phyloP scores from a whole-genome alignment of 2,113 vertebrate species.

The Taxidea taxus region DNA sequence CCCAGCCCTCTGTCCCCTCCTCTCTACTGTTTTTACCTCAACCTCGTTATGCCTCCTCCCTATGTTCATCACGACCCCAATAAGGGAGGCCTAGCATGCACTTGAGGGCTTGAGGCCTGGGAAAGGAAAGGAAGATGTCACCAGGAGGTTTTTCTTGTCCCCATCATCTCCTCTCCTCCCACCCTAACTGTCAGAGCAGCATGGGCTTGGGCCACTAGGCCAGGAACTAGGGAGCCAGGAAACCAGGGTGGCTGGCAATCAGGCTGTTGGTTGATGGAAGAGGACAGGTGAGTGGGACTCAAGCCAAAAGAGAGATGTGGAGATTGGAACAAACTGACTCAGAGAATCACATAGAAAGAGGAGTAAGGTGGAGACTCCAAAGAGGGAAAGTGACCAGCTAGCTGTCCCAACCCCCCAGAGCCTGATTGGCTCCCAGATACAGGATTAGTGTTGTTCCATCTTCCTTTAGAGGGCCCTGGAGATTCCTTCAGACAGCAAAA shows the following conservation, averaged over 20 bases:
- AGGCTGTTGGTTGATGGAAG: background rate
- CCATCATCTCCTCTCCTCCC: background rate
- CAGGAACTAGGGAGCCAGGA: background rate
- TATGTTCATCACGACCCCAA: background rate
- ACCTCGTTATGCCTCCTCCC: background rate
- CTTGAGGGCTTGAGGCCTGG: constrained; percentile 28
- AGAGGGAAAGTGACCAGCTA: background rate
- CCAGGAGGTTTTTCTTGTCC: background rate
- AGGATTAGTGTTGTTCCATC: background rate
- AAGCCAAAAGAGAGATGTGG: background rate
- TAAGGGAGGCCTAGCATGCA: background rate
- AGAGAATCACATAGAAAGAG: background rate
- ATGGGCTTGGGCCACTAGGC: background rate
- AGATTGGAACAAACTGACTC: background rate
- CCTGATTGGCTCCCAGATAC: background rate
- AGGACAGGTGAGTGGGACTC: constrained; percentile 27
- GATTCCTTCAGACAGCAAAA: background rate
- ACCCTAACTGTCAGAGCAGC: background rate
- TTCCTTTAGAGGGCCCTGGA: background rate
- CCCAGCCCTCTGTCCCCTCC: background rate
- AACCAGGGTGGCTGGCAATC: background rate
- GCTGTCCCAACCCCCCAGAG: background rate
- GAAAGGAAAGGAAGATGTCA: constrained; percentile 1
- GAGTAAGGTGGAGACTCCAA: background rate
- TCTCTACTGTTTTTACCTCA: background rate